Conservation (phyloP, 2,113 vertebrate species). For the Lagopus muta region DNA sequence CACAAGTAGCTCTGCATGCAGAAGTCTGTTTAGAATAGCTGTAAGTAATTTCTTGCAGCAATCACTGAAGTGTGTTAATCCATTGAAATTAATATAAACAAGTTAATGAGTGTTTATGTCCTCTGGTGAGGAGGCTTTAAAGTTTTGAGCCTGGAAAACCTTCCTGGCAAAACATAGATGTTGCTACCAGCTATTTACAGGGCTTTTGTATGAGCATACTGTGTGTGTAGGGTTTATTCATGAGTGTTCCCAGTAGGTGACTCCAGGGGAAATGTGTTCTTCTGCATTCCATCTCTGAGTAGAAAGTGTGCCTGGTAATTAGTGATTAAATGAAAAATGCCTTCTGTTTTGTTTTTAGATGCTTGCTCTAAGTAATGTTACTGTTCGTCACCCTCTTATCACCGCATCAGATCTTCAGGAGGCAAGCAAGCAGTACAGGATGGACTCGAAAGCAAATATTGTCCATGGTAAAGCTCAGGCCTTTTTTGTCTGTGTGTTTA, state of each 20-base stretch:
- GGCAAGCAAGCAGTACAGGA: slow-evolving; percentile 78
- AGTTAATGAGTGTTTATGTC: not conserved
- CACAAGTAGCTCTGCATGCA: rapidly evolving
- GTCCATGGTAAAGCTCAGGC: slow-evolving; percentile 86
- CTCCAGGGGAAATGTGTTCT: not conserved
- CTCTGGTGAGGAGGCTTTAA: not conserved
- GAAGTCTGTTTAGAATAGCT: rapidly evolving
- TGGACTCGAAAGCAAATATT: slow-evolving; percentile 89
- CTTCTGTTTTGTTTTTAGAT: slow-evolving; percentile 78
- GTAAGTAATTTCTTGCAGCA: not conserved
- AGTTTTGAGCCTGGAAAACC: not conserved
- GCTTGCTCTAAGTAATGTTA: slow-evolving; percentile 81
- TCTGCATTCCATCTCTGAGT: not conserved
- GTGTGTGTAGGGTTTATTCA: rapidly evolving
- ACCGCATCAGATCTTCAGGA: slow-evolving; percentile 84
- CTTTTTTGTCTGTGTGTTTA: rapidly evolving
- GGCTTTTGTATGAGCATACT: rapidly evolving
- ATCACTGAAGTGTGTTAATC: not conserved
- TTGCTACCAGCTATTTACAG: not conserved
- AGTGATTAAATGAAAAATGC: not conserved
- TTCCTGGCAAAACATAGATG: not conserved
- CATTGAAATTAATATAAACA: not conserved
- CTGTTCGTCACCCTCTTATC: slow-evolving; percentile 76
- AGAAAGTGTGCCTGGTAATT: not conserved
- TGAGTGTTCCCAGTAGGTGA: not conserved